Base-by-base conservation (phyloP, 1,140 invertebrate species). In the Lysiphlebus fabarum region DNA sequence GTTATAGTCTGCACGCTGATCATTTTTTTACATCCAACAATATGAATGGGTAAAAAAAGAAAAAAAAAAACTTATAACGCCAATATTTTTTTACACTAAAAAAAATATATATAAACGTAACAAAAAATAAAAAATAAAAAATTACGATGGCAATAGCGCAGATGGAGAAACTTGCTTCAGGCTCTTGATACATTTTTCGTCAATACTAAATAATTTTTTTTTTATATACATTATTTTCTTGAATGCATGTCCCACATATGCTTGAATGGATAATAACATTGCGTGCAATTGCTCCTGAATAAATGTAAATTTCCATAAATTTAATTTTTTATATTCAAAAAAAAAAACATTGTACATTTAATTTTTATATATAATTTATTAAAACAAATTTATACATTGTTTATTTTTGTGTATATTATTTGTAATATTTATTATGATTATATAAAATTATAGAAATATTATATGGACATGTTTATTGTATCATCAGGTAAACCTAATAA, bases 221-320 rank as follows among this genome's bases (percentile, higher is more conserved):
- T 26, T 26, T 2, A 26, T 4, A 2, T 62, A 65, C 65, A 69
- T 71, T 70, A 65, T 73, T 69, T 67, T 69, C 67, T 61, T 74
- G 65, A 73, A 75, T 74, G 59, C 64, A 61, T 74, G 69, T 74
- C 70, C 72, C 72, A 74, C 76, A 78, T 77, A 71, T 77, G 76
- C 67, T 64, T 67, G 70, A 74, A 69, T 68, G 67, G 69, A 78
- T 78, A 78, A 78, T 78, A 73, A 72, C 74, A 70, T 58, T 70
- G 73, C 68, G 66, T 71, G 69, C 66, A 69, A 69, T 68, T 67
- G 66, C 17, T n/a, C n/a, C n/a, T 66, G 41, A 33, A 43, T 43
- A 55, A 1, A 43, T 14, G 40, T 36, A 51, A 51, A 36, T 51
- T 51, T 51, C n/a, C 6, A 36, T 11, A 40, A 40, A 40, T 40